Percentiles rank a stretch among this genome's conserved stretches.
These are phyloP conservation scores for Apodemus sylvaticus DNA, from an alignment of 2,113 vertebrate genomes.

Conservation along the genomic window DNA sequence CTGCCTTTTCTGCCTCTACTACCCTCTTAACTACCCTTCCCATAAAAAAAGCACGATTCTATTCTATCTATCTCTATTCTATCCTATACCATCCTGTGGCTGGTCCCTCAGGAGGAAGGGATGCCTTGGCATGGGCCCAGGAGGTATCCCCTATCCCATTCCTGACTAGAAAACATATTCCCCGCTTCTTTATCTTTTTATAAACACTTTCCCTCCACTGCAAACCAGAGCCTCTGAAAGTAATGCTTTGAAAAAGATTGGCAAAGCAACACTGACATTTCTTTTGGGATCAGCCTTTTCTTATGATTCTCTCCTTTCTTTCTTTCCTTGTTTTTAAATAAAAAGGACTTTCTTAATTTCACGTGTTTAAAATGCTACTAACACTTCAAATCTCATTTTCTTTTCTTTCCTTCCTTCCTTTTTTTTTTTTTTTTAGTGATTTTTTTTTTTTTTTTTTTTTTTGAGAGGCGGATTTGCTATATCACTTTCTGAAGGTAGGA, in stretches of 20 bases:
- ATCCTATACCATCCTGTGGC: too few species aligned
- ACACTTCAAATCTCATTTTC: conserved; percentile 62
- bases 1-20: too few species aligned
- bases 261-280: conserved; percentile 26
- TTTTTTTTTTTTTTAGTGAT: neutral
- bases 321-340: neutral
- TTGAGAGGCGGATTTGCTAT: conserved; percentile 28
- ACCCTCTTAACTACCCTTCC: too few species aligned
- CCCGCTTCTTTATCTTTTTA: too few species aligned
- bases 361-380: conserved; percentile 57
- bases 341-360: conserved; percentile 44
- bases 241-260: conserved; percentile 34
- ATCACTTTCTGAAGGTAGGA: conserved; percentile 57
- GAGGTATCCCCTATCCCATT: too few species aligned
- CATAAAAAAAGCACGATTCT: too few species aligned
- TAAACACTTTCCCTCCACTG: neutral
- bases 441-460: conserved; percentile 22
- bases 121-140: too few species aligned
- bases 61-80: too few species aligned
- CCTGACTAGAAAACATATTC: too few species aligned
- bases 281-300: conserved; percentile 42
- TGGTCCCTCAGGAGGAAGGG: too few species aligned
- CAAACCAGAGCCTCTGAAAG: neutral
- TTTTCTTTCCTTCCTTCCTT: too few species aligned
- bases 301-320: conserved; percentile 1